phyloP scores from a whole-genome alignment of 2,888 invertebrate species.

The Oasisia sp. region DNA sequence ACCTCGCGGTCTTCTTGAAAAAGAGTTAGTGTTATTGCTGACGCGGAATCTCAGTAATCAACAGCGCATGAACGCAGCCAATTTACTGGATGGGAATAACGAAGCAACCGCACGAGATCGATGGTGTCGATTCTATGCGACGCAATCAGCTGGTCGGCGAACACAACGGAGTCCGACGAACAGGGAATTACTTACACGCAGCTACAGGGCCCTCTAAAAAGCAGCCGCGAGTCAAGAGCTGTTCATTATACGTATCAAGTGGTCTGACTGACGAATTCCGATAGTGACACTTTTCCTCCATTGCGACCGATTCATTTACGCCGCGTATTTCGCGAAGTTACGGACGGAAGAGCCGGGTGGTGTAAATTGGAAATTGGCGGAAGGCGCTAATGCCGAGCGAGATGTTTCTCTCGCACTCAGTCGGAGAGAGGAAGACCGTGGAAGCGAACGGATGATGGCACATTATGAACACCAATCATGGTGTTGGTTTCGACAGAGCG shows the following conservation, averaged over 20 bases:
- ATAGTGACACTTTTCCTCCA: not conserved
- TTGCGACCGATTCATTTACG: not conserved
- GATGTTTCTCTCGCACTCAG: not conserved
- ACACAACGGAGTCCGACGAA: not conserved
- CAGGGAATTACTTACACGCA: slow-evolving; percentile 9
- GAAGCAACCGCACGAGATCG: not conserved
- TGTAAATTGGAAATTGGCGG: not conserved
- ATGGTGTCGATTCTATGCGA: not conserved
- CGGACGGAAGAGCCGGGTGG: not conserved
- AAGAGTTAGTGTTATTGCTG: not conserved
- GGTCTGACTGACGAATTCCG: not conserved
- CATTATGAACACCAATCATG: not conserved
- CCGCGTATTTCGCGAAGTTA: not conserved
- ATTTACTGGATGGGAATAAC: not conserved
- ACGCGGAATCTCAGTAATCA: not conserved
- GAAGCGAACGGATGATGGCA: not conserved
- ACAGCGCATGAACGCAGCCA: not conserved
- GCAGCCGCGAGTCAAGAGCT: not conserved
- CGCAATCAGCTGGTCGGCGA: not conserved
- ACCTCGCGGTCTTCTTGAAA: not conserved
- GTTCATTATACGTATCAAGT: not conserved
- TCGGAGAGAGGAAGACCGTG: not conserved
- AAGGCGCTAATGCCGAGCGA: not conserved
- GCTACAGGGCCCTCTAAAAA: not conserved
- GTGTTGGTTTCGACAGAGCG: not conserved